Percentiles rank a stretch among this genome's conserved stretches.
phyloP scores from a whole-genome alignment of 2,113 vertebrate genomes.

The Oncorhynchus keta region DNA sequence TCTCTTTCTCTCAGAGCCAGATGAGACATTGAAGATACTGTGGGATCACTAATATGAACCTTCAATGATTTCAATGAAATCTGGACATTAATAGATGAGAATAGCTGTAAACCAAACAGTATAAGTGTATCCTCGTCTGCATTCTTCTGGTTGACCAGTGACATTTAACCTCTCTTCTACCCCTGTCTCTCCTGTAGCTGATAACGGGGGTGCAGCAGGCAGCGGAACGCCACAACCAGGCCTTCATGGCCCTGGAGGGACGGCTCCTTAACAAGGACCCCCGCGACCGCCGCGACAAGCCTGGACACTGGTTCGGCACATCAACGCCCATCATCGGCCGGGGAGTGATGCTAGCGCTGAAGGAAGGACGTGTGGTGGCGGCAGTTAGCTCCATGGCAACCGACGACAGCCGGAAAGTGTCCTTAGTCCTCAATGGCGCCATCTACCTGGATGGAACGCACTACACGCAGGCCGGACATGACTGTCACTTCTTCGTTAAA shows the following conservation, averaged over 20 bases:
- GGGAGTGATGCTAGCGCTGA: slow-evolving; percentile 94
- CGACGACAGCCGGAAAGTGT: slow-evolving; percentile 94
- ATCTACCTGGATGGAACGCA: slow-evolving; percentile 95
- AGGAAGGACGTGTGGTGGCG: slow-evolving; percentile 88
- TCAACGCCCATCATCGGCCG: slow-evolving; percentile 91
- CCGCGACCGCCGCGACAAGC: slow-evolving; percentile 83
- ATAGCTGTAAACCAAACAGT: too few species aligned
- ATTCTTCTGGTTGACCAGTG: background rate
- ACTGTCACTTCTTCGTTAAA: slow-evolving; percentile 97
- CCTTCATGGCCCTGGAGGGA: slow-evolving; percentile 96
- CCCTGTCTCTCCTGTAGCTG: slow-evolving; percentile 70
- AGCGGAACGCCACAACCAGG: slow-evolving; percentile 94
- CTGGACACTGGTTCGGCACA: slow-evolving; percentile 95
- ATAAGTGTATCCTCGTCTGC: background rate
- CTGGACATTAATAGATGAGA: too few species aligned
- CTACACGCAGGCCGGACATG: slow-evolving; percentile 92
- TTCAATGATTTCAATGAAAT: background rate
- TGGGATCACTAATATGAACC: background rate
- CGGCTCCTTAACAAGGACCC: slow-evolving; percentile 89
- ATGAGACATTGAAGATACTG: too few species aligned
- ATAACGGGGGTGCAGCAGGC: slow-evolving; percentile 96
- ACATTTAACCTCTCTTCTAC: background rate
- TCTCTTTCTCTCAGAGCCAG: background rate
- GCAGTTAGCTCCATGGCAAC: slow-evolving; percentile 86
- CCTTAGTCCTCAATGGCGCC: slow-evolving; percentile 88